Base-by-base conservation (phyloP, 1,140 invertebrate genomes). In the Drosophila pachea region DNA sequence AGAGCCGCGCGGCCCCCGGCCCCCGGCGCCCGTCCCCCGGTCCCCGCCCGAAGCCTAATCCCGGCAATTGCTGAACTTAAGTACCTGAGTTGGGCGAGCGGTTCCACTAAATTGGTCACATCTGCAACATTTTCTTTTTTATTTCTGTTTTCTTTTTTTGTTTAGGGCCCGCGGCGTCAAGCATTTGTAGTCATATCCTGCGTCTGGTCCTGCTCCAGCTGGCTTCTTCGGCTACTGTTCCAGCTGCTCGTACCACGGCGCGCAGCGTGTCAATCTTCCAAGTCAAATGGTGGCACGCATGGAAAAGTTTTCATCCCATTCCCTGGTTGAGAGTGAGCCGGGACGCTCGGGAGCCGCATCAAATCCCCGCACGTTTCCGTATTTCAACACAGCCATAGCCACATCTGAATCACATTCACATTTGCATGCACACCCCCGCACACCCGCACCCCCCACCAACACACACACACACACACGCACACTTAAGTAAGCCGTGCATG, bases 31-130 rank as follows among this genome's bases (percentile, higher is more conserved):
- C 4, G 7, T 8, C 11, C 4, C 0, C 5, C 40, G 32, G 5
- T 5, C 40, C 45, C 35, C 40, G 42, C 4, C 9, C 4, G 29
- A 29, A 54, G 49, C 63, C 48, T 65, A 70, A 70, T 70, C 68
- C 66, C 53, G 66, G 53, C 68, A 65, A 59, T 65, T 66, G 68
- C 68, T 40, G 68, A 31, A 59, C 61, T 52, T 59, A 58, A 59
- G 62, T 70, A 70, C 67, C 61, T 69, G 61, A 58, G 61, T 45
- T 36, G 22, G 22, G 22, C 22, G 22, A 22, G 22, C 64, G 69
- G 76, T 83, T 84, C 73, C 81, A 84, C 81, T 84, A 86, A 84
- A 84, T 84, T 84, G 79, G 79, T 86, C 81, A 84, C 79, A 84
- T 84, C 79, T 84, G 79, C 66, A 86, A 72, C 68, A 70, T 84